Base-by-base conservation (phyloP, 2,797 vertebrate species). In the Micrastur ruficollis region DNA sequence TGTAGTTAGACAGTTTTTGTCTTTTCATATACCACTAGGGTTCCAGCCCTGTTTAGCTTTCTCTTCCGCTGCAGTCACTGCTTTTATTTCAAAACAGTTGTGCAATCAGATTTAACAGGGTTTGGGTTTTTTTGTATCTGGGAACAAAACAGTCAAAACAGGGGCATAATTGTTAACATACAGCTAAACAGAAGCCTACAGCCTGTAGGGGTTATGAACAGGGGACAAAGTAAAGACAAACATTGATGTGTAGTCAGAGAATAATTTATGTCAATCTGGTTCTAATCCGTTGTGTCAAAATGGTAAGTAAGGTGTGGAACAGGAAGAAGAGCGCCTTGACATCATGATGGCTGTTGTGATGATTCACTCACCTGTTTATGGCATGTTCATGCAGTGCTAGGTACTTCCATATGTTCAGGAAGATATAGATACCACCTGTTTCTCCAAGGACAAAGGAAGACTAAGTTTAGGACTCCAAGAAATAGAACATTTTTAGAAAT, bases 281-380 rank as follows among this genome's bases (percentile, higher is more conserved):
- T 90, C 42, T 74, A 56, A 79, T 61, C n/a, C 86, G 16, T 42
- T 53, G 36, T 74, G 49, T 61, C 40, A 91, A 90, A 82, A 58
- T 5, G 5, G 6, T 52, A 44, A 71, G 3, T 36, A 53, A 74
- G 86, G 10, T 13, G 21, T 38, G 13, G 40, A n/a, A 67, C 10
- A 17, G 15, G 47, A 79, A 38, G 19, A 88, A 55, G 13, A 86
- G 20, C 40, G 71, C 44, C 32, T 66, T 68, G 44, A 32, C 23
- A 63, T 62, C 34, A 3, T 22, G n/a, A 16, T 52, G 40, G 36
- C 26, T 65, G 36, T 46, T 93, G 61, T 86, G 53, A 53, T 88
- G 68, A 62, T 92, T 88, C 73, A 42, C 13, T 74, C 21, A 44
- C 34, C 26, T 53, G 14, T 50, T 85, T 81, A 49, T 47, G 65